Evolutionary conservation across 2,888 invertebrate species (phyloP), one percentile per base, ranked within the genome.

Genomic region (Erebia epiphron): DNA sequence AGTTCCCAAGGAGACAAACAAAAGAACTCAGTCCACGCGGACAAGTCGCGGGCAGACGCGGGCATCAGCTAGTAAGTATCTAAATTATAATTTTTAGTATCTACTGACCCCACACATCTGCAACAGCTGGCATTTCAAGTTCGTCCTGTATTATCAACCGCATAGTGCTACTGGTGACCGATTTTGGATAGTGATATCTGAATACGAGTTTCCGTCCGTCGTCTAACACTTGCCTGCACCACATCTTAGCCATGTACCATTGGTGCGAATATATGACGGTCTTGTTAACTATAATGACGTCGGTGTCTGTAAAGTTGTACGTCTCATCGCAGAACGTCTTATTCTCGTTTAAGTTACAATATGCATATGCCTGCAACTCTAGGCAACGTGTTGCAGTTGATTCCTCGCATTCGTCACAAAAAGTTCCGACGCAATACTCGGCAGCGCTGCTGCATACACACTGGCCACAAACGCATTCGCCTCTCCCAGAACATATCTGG

Each of bases 361-460:
- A 94, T 0, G 96, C 97, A 80, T 97, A 97, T 46, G 94, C 93
- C 78, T 95, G 94, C 70, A 96, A 93, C 74, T 96, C 95, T 67
- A 95, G 94, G 83, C 97, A 98, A 75, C 95, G 93, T 75, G 94
- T 89, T 2, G 94, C 94, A 0, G 94, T 94, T 79, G 97, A 97
- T 0, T 95, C 95, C 0, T 95, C 95, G 79, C 97, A 97, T 66
- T 95, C 94, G 75, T 97, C 96, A 83, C 98, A 98, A 75, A 94
- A 96, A 56, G 84, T 84, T 10, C 95, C 95, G 0, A 91, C 91
- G 76, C 94, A 95, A 13, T 85, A 86, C 62, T 91, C 83, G 9
- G 85, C 57, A 16, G 76, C 52, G 65, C 71, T 81, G 26, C 91
- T 81, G 80, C 97, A 97, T 13, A 90, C 83, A 79, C 97, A 97